Evolutionary conservation across 2,888 invertebrate species (phyloP).

Genomic region (Lithophane semibrunnea): DNA sequence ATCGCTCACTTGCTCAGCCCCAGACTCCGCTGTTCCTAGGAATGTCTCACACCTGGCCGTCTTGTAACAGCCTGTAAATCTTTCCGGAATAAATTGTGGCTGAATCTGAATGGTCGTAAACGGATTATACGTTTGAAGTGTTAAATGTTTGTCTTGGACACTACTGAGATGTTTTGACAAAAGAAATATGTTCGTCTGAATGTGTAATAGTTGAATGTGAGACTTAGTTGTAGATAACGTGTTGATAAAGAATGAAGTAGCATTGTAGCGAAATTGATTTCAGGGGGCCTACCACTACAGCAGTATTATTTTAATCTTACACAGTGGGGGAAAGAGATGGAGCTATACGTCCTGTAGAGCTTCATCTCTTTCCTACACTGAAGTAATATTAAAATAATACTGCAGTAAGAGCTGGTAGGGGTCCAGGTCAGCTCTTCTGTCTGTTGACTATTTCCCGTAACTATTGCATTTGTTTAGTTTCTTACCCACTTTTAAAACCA

Average conservation of each 20-base stretch:
- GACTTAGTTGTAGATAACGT: not conserved
- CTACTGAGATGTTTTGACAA: constrained; percentile 47
- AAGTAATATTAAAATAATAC: too few relatives aligned
- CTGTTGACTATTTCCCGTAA: not conserved
- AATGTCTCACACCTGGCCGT: constrained; percentile 64
- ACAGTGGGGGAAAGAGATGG: too few relatives aligned
- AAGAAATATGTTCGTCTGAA: constrained; percentile 47
- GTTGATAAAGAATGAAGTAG: not conserved
- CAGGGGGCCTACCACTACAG: too few relatives aligned
- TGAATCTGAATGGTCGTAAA: constrained; percentile 53
- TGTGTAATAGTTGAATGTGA: constrained; percentile 1
- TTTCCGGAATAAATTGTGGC: constrained; percentile 52
- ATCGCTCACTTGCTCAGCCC: constrained; percentile 45
- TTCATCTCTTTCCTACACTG: too few relatives aligned
- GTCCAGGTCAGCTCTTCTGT: not conserved
- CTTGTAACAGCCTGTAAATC: constrained; percentile 59
- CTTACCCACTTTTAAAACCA: too few relatives aligned
- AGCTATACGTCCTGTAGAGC: too few relatives aligned
- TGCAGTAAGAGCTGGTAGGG: too few relatives aligned
- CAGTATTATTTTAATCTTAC: too few relatives aligned
- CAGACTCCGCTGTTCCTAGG: constrained; percentile 53
- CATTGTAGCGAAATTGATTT: not conserved
- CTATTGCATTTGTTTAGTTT: not conserved
- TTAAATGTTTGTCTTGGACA: constrained; percentile 52
- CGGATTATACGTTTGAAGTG: constrained; percentile 60